Conservation (phyloP, 2,797 vertebrate genomes). For the Pseudopleuronectes americanus region DNA sequence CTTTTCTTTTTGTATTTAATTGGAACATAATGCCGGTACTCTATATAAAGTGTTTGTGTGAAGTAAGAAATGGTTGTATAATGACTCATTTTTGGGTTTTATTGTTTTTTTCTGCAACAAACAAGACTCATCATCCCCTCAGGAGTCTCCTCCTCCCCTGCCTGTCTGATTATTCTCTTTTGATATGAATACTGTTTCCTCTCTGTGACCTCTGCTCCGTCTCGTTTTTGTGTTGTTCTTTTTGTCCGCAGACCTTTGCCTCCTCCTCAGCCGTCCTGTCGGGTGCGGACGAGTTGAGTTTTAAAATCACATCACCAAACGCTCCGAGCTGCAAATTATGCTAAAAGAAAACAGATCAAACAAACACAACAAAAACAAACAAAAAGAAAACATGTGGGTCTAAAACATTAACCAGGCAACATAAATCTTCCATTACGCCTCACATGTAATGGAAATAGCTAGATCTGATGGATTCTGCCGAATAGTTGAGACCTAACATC, state of each 20-base stretch:
- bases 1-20: slow-evolving; percentile 76
- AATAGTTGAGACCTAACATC: too few relatives aligned
- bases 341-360: neutral
- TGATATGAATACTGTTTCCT: slow-evolving; percentile 38
- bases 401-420: too few relatives aligned
- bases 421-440: too few relatives aligned
- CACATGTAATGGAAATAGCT: too few relatives aligned
- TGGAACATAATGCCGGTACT: slow-evolving; percentile 74
- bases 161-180: slow-evolving; percentile 43
- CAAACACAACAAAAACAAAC: too few relatives aligned
- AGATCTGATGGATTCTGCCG: too few relatives aligned
- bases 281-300: too few relatives aligned
- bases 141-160: slow-evolving; percentile 43
- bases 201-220: slow-evolving; percentile 28
- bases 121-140: slow-evolving; percentile 52
- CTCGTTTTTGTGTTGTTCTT: neutral
- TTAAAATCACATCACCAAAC: neutral
- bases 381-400: too few relatives aligned
- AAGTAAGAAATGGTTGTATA: slow-evolving; percentile 70
- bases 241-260: neutral
- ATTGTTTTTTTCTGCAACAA: slow-evolving; percentile 24
- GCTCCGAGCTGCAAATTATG: too few relatives aligned
- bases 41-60: slow-evolving; percentile 76
- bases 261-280: slow-evolving; percentile 1
- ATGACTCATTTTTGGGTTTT: slow-evolving; percentile 47